A percentile compares a stretch with the other conserved stretches of the same genome.
Conservation (phyloP, 2,113 vertebrate species). For the Rhombomys opimus region DNA sequence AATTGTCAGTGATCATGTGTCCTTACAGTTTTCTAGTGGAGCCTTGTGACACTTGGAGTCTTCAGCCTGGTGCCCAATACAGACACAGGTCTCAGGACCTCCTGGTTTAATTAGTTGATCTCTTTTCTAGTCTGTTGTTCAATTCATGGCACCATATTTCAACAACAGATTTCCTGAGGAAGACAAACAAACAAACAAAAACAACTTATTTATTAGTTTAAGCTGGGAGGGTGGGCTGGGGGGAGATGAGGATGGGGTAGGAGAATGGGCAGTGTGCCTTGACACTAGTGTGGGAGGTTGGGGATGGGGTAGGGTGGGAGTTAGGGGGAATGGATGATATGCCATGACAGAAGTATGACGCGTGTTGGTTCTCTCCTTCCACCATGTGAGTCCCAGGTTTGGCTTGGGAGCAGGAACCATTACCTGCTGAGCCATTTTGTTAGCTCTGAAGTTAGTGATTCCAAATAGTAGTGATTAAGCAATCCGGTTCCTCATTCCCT, state of each 20-base stretch:
- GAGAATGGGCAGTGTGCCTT: too few species aligned
- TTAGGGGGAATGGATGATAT: too few species aligned
- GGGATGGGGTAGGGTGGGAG: neutral
- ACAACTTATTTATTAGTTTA: neutral
- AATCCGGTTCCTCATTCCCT: neutral
- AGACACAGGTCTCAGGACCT: conserved; percentile 21
- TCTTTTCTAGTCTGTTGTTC: neutral
- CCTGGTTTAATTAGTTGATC: conserved; percentile 8
- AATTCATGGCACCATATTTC: neutral
- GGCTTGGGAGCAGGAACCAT: neutral
- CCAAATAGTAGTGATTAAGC: neutral
- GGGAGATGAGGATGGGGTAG: too few species aligned
- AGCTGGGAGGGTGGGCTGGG: too few species aligned
- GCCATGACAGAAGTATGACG: neutral
- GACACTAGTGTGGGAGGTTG: neutral
- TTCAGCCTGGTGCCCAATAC: neutral
- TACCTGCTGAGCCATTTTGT: neutral
- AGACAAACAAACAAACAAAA: neutral
- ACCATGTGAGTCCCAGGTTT: neutral
- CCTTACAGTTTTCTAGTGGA: conserved; percentile 35
- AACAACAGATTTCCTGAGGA: conserved; percentile 23
- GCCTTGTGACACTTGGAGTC: conserved; percentile 26
- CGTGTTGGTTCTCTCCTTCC: neutral
- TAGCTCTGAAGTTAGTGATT: conserved; percentile 28
- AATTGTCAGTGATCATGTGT: neutral